A percentile compares a stretch with the other conserved stretches of the same genome.
Evolutionary conservation across 2,113 vertebrate species (phyloP).

Genomic region (Tachuris rubrigastra): DNA sequence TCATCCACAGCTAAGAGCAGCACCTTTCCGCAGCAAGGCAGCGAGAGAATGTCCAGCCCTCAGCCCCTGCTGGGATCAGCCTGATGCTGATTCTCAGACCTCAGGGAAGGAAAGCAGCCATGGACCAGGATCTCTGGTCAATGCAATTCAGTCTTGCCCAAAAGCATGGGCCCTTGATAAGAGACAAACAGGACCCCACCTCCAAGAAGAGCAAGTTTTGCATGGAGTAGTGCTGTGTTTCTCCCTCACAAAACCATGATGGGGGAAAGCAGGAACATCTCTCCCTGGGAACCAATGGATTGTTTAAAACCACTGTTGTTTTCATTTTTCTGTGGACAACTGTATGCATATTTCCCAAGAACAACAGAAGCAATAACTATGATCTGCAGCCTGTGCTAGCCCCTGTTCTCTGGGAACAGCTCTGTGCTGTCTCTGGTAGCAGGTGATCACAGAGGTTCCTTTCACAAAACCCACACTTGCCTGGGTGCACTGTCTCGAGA

Average conservation of each 20-base stretch:
- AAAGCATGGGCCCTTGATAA: not conserved
- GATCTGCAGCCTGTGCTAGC: not conserved
- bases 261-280: not conserved
- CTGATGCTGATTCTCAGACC: not conserved
- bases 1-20: not conserved
- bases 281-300: not conserved
- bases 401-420: not conserved
- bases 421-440: not conserved
- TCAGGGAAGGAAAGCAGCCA: not conserved
- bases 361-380: accelerated
- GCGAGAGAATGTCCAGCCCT: not conserved
- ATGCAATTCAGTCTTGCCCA: not conserved
- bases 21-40: not conserved
- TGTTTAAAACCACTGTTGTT: not conserved
- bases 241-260: not conserved
- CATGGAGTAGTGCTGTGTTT: not conserved
- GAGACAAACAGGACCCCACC: not conserved
- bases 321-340: not conserved
- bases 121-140: not conserved
- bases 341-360: not conserved
- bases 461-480: conserved; percentile 60
- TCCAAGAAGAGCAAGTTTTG: not conserved
- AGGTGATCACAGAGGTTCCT: not conserved
- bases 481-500: conserved; percentile 86
- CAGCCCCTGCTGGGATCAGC: not conserved